phyloP scores from a whole-genome alignment of 2,113 vertebrate species.

The Ibidorhyncha struthersii region DNA sequence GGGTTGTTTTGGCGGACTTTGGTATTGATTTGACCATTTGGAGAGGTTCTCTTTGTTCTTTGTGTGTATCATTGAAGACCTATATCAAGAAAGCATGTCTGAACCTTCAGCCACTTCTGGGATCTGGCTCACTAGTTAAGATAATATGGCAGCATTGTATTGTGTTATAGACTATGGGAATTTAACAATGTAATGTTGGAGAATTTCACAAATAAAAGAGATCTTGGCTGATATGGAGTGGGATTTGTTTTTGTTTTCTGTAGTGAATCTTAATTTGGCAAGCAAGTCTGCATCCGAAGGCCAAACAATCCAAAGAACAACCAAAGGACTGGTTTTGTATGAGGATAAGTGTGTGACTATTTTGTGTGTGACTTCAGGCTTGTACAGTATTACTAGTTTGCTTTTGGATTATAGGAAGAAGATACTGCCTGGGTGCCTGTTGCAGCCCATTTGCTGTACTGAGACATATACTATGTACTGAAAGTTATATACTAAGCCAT shows the following conservation, averaged over 20 bases:
- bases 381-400: neutral
- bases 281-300: neutral
- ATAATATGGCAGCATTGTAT: neutral
- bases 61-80: neutral
- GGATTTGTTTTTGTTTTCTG: neutral
- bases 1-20: neutral
- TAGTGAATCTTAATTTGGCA: neutral
- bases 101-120: neutral
- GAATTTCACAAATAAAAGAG: neutral
- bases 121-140: neutral
- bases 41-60: neutral
- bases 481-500: neutral
- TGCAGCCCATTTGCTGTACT: neutral
- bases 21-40: neutral
- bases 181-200: neutral
- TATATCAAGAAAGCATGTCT: neutral
- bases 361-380: neutral
- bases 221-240: neutral
- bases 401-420: neutral
- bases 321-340: neutral
- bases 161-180: neutral
- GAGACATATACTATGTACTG: neutral
- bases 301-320: neutral
- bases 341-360: neutral
- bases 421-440: neutral